These are phyloP conservation scores for Dallia pectoralis DNA, from an alignment of 2,797 vertebrate species.

Conservation along the genomic window DNA sequence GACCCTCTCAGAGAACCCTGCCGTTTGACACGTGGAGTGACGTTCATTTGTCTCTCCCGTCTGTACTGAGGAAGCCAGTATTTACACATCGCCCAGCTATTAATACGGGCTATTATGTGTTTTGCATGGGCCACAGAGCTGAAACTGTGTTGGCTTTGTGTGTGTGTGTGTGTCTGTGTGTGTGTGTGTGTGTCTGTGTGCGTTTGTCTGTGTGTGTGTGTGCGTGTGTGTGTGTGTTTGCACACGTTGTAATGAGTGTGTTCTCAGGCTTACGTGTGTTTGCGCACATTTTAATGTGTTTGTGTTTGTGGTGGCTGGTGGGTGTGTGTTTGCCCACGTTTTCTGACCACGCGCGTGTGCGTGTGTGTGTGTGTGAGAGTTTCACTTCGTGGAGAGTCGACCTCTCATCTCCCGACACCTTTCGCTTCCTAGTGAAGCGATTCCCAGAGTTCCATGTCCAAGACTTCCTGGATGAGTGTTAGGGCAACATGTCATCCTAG, in stretches of 20 bases:
- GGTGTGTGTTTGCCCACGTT: neutral
- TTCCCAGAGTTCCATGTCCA: neutral
- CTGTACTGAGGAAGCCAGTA: neutral
- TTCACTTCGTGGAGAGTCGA: neutral
- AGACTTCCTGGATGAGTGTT: neutral
- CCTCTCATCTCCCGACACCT: constrained; percentile 1
- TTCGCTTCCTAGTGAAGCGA: neutral
- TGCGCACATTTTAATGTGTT: neutral
- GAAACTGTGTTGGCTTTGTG: neutral
- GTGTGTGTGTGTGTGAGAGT: neutral
- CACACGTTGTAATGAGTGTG: neutral
- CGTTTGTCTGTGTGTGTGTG: too few species aligned
- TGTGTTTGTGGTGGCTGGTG: neutral
- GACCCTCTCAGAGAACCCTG: neutral
- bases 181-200: too few species aligned
- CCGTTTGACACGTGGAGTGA: neutral
- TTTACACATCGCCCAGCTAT: neutral
- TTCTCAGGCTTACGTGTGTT: too few species aligned
- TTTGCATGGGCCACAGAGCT: neutral
- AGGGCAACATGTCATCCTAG: neutral
- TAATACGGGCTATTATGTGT: neutral
- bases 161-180: neutral
- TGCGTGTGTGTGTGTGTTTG: too few species aligned
- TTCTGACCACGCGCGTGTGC: neutral
- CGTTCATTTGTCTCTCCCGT: neutral